Evolutionary conservation across 2,888 invertebrate genomes (phyloP), one percentile per base, ranked within the genome.

Genomic region (Andrena fulva): DNA sequence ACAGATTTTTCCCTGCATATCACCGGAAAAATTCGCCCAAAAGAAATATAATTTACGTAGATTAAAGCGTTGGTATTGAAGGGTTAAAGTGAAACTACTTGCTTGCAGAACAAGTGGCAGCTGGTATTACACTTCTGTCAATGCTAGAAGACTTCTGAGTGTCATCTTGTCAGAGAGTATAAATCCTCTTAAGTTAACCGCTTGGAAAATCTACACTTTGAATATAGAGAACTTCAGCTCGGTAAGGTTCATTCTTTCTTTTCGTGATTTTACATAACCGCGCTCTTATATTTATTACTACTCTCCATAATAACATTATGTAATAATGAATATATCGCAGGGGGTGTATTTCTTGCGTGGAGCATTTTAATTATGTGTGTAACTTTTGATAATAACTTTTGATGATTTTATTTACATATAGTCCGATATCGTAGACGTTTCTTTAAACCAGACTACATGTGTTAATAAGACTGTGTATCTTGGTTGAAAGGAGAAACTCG

Each of bases 151-250:
- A 75, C 66, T 90, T 10, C 54, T 91, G 1, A 70, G 77, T 5
- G 56, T 91, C 8, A 86, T 91, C 80, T 50, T 91, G 16, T 29
- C 86, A 35, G 84, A 87, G 72, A 89, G 90, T 63, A 67, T 82
- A 1, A 33, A 7, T 24, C 91, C 91, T 0, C 78, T 90, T 33
- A 80, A 82, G 66, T 80, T 91, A 72, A 91, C 91, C 0, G 91
- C 91, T 0, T 88, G 86, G 4, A 87, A 85, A 31, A 59, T 91
- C 24, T 91, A 87, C 64, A 68, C 77, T 8, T 66, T 91, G 12
- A 89, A 91, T 59, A 72, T 91, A 73, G 68, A 89, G 71, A 91
- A 89, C 48, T 91, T 90, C 33, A 79, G 83, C n/a, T 31, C 87
- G 80, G 91, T 91, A 86, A 91, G 90, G 60, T 66, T 50, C 74